phyloP scores from a whole-genome alignment of 2,113 vertebrate genomes.

The Apeltes quadracus region DNA sequence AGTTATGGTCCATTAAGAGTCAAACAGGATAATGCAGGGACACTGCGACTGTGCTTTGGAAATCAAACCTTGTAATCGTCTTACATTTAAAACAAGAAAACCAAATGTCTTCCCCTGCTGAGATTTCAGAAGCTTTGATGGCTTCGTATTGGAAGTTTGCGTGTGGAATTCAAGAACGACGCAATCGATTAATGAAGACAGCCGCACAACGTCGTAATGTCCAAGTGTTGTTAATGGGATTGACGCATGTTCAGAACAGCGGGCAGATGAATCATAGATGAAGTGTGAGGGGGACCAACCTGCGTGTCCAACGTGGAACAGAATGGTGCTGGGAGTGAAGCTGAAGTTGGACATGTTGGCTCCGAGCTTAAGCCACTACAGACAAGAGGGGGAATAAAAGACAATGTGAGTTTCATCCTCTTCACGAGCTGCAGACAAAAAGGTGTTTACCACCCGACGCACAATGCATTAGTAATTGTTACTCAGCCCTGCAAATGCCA shows the following conservation, averaged over 20 bases:
- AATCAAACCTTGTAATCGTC: no score
- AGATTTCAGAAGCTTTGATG: no score
- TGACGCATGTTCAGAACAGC: constrained; percentile 14
- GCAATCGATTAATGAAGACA: constrained; percentile 9
- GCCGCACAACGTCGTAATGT: background rate
- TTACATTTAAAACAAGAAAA: no score
- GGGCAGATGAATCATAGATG: constrained; percentile 1
- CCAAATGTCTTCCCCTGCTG: no score
- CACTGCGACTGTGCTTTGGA: no score
- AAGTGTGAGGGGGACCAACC: constrained; percentile 78
- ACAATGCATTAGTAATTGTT: constrained; percentile 58
- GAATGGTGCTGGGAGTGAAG: constrained; percentile 93
- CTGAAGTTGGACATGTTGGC: constrained; percentile 97
- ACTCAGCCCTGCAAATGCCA: constrained; percentile 56
- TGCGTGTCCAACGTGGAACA: constrained; percentile 96
- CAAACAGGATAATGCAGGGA: no score
- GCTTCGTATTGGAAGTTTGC: background rate
- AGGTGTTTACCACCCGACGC: constrained; percentile 40
- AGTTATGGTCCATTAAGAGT: background rate
- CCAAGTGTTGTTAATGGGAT: background rate
- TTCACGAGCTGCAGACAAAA: constrained; percentile 55
- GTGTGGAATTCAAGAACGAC: constrained; percentile 32
- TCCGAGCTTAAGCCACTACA: constrained; percentile 96
- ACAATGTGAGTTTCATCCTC: constrained; percentile 48
- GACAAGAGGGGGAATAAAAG: constrained; percentile 47